A percentile compares a stretch with the other conserved stretches of the same genome.
These are phyloP conservation scores for Peromyscus attwateri DNA, from an alignment of 2,797 vertebrate genomes.

Conservation along the genomic window DNA sequence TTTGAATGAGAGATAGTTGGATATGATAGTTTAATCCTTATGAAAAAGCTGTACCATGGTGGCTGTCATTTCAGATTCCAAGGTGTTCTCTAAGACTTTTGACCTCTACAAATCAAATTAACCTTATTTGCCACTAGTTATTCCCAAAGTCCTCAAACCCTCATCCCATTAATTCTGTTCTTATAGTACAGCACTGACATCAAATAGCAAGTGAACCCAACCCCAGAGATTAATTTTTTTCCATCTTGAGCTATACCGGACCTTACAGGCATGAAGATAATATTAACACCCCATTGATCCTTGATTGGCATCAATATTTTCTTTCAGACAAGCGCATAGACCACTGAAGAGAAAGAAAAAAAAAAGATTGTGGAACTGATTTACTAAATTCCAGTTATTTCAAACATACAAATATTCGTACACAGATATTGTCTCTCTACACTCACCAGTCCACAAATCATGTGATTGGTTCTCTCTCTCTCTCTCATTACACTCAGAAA, in stretches of 20 bases:
- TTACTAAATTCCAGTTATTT: neutral
- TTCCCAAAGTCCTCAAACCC: neutral
- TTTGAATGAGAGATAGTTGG: neutral
- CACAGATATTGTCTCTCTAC: rapidly evolving
- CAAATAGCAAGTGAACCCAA: slow-evolving; percentile 33
- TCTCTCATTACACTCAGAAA: neutral
- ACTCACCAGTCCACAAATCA: neutral
- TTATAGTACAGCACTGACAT: slow-evolving; percentile 44
- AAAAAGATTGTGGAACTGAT: neutral
- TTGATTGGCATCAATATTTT: neutral
- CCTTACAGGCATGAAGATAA: neutral
- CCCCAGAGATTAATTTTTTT: neutral
- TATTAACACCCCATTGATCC: neutral
- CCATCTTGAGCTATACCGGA: neutral
- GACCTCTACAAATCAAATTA: slow-evolving; percentile 29
- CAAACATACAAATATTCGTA: rapidly evolving
- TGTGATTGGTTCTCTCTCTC: neutral
- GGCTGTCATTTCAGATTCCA: neutral
- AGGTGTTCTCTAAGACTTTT: neutral
- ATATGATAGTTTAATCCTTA: neutral
- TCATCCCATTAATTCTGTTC: neutral
- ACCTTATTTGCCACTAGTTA: neutral
- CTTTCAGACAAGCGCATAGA: neutral
- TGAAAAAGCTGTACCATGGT: neutral
- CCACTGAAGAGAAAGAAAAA: neutral